phyloP scores from a whole-genome alignment of 2,888 invertebrate species.

The Syrista parreyssii region DNA sequence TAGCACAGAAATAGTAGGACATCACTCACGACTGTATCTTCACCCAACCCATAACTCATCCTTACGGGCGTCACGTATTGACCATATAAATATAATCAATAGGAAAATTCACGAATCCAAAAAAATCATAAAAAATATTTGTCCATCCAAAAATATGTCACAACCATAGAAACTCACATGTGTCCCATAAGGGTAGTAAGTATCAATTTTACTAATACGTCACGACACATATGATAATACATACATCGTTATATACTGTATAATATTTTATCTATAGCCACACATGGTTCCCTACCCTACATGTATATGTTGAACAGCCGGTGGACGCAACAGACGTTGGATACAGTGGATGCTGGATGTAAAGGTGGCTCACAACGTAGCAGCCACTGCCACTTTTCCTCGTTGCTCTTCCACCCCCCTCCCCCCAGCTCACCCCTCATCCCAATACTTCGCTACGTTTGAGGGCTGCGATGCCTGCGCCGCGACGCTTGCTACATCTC shows the following conservation, averaged over 20 bases:
- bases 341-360: conserved; percentile 1
- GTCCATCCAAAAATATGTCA: no score
- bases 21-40: no score
- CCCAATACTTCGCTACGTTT: conserved; percentile 22
- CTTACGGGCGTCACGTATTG: no score
- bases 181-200: neutral
- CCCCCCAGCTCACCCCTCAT: neutral
- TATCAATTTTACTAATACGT: conserved; percentile 23
- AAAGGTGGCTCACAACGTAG: neutral
- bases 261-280: no score
- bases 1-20: no score
- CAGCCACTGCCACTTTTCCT: no score
- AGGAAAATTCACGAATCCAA: no score
- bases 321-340: conserved; percentile 2
- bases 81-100: no score
- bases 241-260: neutral
- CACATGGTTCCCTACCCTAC: conserved; percentile 5
- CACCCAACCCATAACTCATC: no score
- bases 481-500: conserved; percentile 52
- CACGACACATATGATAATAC: conserved; percentile 22
- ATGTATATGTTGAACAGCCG: neutral
- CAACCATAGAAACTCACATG: no score
- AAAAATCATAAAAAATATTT: no score
- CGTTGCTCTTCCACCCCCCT: neutral
- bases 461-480: conserved; percentile 28